A percentile compares a stretch with the other conserved stretches of the same genome.
Conservation (phyloP, 2,113 vertebrate genomes). For the Epinephelus cyanopodus region DNA sequence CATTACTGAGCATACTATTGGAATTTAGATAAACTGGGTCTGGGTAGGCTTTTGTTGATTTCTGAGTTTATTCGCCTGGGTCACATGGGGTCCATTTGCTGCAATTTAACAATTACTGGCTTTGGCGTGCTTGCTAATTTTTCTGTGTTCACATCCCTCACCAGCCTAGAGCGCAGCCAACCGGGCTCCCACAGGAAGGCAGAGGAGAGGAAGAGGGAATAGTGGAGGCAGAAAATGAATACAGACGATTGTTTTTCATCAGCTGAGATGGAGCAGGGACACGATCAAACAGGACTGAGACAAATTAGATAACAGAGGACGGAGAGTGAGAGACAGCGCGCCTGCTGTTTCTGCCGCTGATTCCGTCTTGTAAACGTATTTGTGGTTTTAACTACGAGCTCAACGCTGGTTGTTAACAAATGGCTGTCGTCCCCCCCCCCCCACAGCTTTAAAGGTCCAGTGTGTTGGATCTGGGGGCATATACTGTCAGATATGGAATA, state of each 20-base stretch:
- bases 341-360: conserved; percentile 26
- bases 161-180: conserved; percentile 54
- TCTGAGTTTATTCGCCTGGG: conserved; percentile 67
- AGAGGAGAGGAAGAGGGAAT: conserved; percentile 42
- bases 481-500: no score
- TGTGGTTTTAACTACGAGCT: conserved; percentile 43
- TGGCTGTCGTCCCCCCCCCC: background rate
- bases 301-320: conserved; percentile 61
- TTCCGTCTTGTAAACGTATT: conserved; percentile 38
- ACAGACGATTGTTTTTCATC: conserved; percentile 74
- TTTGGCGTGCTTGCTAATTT: conserved; percentile 69
- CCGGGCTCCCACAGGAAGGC: conserved; percentile 60
- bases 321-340: conserved; percentile 31
- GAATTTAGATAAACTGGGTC: conserved; percentile 78
- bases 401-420: conserved; percentile 27
- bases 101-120: conserved; percentile 75
- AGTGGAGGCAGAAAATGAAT: conserved; percentile 65
- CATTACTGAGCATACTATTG: conserved; percentile 79
- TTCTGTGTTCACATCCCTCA: conserved; percentile 60
- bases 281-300: conserved; percentile 62
- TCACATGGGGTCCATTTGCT: conserved; percentile 76
- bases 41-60: conserved; percentile 69
- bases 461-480: no score
- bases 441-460: background rate
- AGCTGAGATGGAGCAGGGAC: conserved; percentile 57